Evolutionary conservation across 2,113 vertebrate species (phyloP).

Genomic region (Mustela lutreola): DNA sequence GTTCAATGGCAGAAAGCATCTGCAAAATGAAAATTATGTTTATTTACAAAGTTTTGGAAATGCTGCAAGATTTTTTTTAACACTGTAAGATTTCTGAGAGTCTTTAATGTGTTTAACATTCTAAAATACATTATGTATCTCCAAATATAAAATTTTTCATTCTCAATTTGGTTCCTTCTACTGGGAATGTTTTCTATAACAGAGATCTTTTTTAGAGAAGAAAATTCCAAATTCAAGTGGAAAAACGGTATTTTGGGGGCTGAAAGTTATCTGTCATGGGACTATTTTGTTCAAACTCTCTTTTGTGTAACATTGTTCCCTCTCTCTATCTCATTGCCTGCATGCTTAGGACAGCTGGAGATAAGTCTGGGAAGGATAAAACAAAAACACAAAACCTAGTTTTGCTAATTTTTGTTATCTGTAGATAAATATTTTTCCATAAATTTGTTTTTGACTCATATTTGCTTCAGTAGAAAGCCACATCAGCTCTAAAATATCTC

Average conservation of each 20-base stretch:
- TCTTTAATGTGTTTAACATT: not conserved
- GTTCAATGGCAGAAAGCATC: not conserved
- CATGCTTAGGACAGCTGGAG: not conserved
- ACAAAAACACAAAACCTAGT: not conserved
- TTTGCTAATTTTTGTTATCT: not conserved
- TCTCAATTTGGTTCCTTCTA: not conserved
- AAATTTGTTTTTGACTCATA: not conserved
- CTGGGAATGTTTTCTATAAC: not conserved
- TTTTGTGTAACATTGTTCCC: not conserved
- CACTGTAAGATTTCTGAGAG: not conserved
- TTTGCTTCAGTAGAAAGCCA: not conserved
- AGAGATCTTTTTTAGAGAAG: not conserved
- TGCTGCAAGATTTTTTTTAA: not conserved
- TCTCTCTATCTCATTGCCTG: not conserved
- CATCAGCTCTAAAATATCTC: not conserved
- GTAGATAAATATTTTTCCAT: not conserved
- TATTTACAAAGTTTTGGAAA: not conserved
- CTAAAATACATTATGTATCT: not conserved
- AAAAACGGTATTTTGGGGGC: not conserved
- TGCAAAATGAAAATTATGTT: not conserved
- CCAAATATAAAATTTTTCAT: not conserved
- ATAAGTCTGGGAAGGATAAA: not conserved
- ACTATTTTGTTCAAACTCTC: not conserved
- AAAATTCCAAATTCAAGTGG: not conserved
- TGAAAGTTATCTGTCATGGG: not conserved